Evolutionary conservation across 2,797 vertebrate species (phyloP).

Genomic region (Sphaeramia orbicularis): DNA sequence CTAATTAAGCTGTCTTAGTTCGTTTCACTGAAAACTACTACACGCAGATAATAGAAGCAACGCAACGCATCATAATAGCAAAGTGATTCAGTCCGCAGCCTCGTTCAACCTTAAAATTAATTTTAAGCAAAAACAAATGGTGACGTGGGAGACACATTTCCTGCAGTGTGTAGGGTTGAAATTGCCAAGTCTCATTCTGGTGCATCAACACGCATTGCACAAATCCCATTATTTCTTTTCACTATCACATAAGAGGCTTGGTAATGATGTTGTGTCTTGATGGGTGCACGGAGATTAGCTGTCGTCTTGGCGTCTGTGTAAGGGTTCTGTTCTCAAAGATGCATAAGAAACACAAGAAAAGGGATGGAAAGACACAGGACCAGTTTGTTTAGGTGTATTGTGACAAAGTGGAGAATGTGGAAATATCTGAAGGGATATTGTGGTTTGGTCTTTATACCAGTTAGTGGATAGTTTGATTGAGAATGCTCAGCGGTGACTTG

Average conservation of each 20-base stretch:
- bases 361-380: constrained; percentile 10
- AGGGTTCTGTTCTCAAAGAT: constrained; percentile 24
- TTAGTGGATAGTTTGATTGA: too few species aligned
- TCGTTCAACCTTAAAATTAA: constrained; percentile 56
- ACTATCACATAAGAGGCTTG: constrained; percentile 50
- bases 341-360: constrained; percentile 19
- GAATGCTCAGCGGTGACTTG: too few species aligned
- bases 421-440: too few species aligned
- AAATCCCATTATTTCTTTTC: constrained; percentile 69
- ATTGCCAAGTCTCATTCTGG: constrained; percentile 57
- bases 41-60: not conserved
- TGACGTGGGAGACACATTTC: constrained; percentile 13
- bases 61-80: constrained; percentile 25
- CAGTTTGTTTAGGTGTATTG: not conserved
- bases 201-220: constrained; percentile 49
- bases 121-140: constrained; percentile 32
- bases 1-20: constrained; percentile 13
- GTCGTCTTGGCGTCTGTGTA: constrained; percentile 47
- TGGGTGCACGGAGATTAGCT: constrained; percentile 59
- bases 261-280: constrained; percentile 60
- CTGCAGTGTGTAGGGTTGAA: constrained; percentile 44
- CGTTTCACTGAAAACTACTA: constrained; percentile 27
- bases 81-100: constrained; percentile 37
- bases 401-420: too few species aligned
- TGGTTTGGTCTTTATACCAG: too few species aligned